phyloP scores from a whole-genome alignment of 2,113 vertebrate genomes.

The Myrmecophaga tridactyla region DNA sequence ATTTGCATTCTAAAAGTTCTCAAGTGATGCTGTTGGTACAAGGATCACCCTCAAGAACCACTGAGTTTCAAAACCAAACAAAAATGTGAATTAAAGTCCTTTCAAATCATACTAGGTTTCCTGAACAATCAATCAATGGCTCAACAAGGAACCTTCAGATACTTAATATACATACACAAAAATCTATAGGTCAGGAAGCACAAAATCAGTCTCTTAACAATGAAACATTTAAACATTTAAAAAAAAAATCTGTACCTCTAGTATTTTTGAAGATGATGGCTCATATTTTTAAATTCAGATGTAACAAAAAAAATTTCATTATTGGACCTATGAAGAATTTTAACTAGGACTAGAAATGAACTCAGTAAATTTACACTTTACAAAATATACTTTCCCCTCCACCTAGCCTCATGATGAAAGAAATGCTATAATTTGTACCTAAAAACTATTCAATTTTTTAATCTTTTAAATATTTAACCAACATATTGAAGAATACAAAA shows the following conservation, averaged over 20 bases:
- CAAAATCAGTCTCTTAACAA: background rate
- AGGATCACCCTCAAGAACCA: background rate
- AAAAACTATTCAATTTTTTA: background rate
- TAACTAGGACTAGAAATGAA: slow-evolving; percentile 22
- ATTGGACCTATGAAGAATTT: background rate
- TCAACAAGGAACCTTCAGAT: background rate
- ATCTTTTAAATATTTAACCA: slow-evolving; percentile 10
- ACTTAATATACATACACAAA: background rate
- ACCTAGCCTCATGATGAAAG: background rate
- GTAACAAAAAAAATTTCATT: background rate
- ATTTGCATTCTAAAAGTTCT: background rate
- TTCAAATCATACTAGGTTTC: slow-evolving; percentile 41
- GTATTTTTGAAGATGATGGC: background rate
- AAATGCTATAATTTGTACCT: background rate
- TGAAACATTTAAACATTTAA: background rate
- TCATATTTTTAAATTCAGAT: slow-evolving; percentile 19
- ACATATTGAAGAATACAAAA: background rate
- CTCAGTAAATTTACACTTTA: background rate
- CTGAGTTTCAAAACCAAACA: background rate
- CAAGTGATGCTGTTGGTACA: background rate
- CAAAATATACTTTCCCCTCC: background rate
- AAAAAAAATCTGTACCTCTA: background rate
- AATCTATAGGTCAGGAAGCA: background rate
- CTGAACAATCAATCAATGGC: background rate
- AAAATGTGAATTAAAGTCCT: slow-evolving; percentile 6